Base-by-base conservation (phyloP, 2,888 invertebrate species). In the Clusia tigrina region DNA sequence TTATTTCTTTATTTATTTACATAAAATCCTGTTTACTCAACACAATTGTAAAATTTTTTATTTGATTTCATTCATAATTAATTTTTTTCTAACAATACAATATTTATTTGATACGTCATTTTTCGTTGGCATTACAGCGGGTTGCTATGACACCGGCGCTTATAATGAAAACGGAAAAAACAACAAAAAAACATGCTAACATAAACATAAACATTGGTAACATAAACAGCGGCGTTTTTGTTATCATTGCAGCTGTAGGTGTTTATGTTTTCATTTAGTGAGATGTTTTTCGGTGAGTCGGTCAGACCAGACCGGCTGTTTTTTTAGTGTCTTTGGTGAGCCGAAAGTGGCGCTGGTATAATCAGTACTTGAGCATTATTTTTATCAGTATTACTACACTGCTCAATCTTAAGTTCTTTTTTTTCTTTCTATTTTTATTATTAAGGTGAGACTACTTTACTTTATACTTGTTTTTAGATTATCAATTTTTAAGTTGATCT, bases 41-140 rank as follows among this genome's bases (percentile, higher is more conserved):
- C 71, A 71, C 71, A 62, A 60, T 25, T 42, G 15, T 57, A 22
- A n/a, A n/a, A 15, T 42, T 46, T 42, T 56, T 38, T 24, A 15
- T 56, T 56, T 42, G 10, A 15, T 15, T 10, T 42, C 2, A 10
- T 42, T 42, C 9, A 42, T 42, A 15, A 42, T 42, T 42, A 12
- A 32, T 32, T 42, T 15, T 10, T 15, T 42, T 10, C 3, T n/a
- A 42, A 10, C 42, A 42, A 10, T n/a, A 15, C 2, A 10, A 42
- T 15, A 15, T 32, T 32, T 32, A 9, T 32, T 32, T 32, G 5
- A 32, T 32, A 24, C 25, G 10, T 9, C 23, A 17, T 2, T 10
- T 42, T 25, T 26, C 42, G 53, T 54, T 53, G 37, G 20, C 54
- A 17, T 53, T 38, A 26, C 32, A 42, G 32, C 53, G 38, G 42